phyloP scores from a whole-genome alignment of 2,888 invertebrate species.

The Andrena camellia region DNA sequence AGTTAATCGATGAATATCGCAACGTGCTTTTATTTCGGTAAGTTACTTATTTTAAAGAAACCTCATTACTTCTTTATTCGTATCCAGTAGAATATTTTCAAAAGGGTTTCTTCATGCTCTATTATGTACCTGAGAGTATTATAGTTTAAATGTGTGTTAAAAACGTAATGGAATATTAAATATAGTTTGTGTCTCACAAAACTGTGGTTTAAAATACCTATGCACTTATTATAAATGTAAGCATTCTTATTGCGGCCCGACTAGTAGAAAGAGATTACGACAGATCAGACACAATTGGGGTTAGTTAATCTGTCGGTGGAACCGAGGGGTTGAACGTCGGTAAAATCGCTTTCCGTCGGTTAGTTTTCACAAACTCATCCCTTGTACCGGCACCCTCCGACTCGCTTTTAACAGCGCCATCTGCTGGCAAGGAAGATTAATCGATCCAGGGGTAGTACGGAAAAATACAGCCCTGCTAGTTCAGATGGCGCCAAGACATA shows the following conservation, averaged over 20 bases:
- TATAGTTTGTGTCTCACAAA: neutral
- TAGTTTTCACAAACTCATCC: conserved; percentile 23
- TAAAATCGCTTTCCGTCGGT: conserved; percentile 71
- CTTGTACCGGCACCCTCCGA: conserved; percentile 29
- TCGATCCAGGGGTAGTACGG: conserved; percentile 61
- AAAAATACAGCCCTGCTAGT: conserved; percentile 54
- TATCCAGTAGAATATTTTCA: neutral
- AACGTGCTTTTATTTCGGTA: neutral
- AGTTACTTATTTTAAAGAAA: neutral
- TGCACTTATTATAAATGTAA: neutral
- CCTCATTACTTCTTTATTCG: neutral
- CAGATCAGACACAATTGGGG: conserved; percentile 2
- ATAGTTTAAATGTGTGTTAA: neutral
- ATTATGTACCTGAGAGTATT: too few relatives aligned
- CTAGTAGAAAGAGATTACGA: conserved; percentile 23
- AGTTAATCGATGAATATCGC: conserved; percentile 1
- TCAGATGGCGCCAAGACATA: conserved; percentile 70
- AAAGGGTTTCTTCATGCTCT: neutral
- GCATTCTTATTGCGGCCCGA: neutral
- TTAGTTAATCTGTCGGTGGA: conserved; percentile 19
- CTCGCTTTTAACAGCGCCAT: conserved; percentile 66
- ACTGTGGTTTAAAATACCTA: neutral
- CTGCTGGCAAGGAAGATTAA: conserved; percentile 63
- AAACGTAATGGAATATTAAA: neutral
- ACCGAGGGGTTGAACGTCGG: conserved; percentile 52